phyloP scores from a whole-genome alignment of 1,140 invertebrate genomes.

The Myzus persicae region DNA sequence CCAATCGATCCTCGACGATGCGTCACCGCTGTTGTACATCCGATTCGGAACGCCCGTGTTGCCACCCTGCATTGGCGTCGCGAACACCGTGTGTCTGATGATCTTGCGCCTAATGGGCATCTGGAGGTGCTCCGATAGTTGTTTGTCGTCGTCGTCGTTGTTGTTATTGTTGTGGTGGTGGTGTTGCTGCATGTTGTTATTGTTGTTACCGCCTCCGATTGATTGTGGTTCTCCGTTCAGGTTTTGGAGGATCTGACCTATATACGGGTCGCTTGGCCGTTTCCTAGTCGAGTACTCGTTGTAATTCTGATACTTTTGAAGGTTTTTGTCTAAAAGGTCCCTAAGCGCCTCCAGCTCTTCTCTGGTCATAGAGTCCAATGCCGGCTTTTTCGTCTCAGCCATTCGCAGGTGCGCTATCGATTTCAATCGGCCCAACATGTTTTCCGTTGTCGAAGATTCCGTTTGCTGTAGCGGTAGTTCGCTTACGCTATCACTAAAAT shows the following conservation, averaged over 20 bases:
- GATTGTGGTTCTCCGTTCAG: neutral
- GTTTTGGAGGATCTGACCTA: constrained; percentile 26
- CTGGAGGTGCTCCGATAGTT: neutral
- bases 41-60: neutral
- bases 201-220: neutral
- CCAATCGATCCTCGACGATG: constrained; percentile 31
- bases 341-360: constrained; percentile 42
- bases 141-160: neutral
- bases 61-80: neutral
- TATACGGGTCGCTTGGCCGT: constrained; percentile 36
- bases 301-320: constrained; percentile 29
- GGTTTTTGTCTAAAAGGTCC: constrained; percentile 22
- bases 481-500: constrained; percentile 16
- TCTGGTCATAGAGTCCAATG: neutral
- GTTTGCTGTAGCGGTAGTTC: neutral
- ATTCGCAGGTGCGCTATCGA: constrained; percentile 32
- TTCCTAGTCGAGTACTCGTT: neutral
- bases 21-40: neutral
- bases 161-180: neutral
- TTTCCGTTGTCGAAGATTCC: neutral
- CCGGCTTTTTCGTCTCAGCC: neutral
- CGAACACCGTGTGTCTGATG: constrained; percentile 35
- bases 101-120: constrained; percentile 28
- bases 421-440: neutral
- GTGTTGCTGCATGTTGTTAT: neutral